Evolutionary conservation across 92 coral and sea anemone genomes (phyloP), one percentile per base, ranked within the genome.

Genomic region (Metridium senile): DNA sequence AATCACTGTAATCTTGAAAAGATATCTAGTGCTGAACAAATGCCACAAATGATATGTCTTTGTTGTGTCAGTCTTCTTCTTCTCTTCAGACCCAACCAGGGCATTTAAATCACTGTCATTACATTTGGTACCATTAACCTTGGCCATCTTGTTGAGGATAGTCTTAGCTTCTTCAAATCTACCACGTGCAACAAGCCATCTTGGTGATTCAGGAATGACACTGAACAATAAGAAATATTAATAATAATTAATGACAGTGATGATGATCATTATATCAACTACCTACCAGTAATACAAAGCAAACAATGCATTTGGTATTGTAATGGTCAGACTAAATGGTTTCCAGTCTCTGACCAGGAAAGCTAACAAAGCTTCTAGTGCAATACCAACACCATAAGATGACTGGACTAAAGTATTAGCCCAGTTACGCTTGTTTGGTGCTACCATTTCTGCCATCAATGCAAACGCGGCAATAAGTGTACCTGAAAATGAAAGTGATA

Each of bases 141-240:
- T 62, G 17, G 93, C 99, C 26, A 95, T 92, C 69, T 83, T 81
- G 32, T 83, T 82, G 58, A 95, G 75, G 53, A 95, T 80, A 1
- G 2, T 71, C 64, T 95, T 94, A 0, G 99, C 93, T 52, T 95
- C 99, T 20, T 95, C 66, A 52, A 80, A 69, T 76, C 97, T 77
- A 57, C 97, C 99, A 26, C 99, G 87, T 20, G 99, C 99, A 6
- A 93, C 89, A 26, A 95, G 85, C 99, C 99, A 95, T n/a, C 99
- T 89, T 32, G 99, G 97, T 25, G 99, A 95, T 62, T 95, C 99
- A 0, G 99, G 97, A 57, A 95, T 74, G 25, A 88, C 72, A 90
- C 99, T 91, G 51, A 45, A 58, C 26, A 52, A 1, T 3, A 71
- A 43, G 9, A 69, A 71, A 22, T n/a, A n/a, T n/a, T n/a, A n/a